Percentiles rank a stretch among this genome's conserved stretches.
phyloP scores from a whole-genome alignment of 2,113 vertebrate genomes.

The Chinchilla lanigera region DNA sequence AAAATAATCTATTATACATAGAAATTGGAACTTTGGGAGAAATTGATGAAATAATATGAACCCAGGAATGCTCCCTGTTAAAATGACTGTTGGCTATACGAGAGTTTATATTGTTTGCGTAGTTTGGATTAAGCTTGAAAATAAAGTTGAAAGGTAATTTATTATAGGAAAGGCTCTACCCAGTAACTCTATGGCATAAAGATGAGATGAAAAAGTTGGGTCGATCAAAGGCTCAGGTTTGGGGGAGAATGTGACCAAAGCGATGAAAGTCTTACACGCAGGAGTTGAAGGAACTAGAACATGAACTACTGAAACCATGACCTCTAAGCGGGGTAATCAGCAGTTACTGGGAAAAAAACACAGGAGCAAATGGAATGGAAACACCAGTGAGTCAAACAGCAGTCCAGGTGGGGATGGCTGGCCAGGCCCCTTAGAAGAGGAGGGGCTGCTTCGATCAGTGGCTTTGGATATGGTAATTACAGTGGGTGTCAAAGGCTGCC shows the following conservation, averaged over 20 bases:
- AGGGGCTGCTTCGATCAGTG: neutral
- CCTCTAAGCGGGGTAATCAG: neutral
- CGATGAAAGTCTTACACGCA: neutral
- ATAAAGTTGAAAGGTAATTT: neutral
- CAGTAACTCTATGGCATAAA: neutral
- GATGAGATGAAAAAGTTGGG: neutral
- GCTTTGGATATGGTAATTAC: neutral
- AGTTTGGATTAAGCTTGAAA: neutral
- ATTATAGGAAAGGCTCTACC: neutral
- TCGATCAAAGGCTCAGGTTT: neutral
- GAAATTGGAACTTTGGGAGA: neutral
- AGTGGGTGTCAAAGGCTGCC: neutral
- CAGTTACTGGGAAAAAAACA: neutral
- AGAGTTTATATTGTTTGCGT: neutral
- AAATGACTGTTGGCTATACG: neutral
- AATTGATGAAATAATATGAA: neutral
- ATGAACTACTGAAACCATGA: neutral
- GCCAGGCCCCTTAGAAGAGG: neutral
- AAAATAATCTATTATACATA: neutral
- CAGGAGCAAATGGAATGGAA: no score
- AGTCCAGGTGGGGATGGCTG: neutral
- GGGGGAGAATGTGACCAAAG: neutral
- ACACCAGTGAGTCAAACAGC: neutral
- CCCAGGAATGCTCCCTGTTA: neutral
- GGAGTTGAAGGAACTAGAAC: neutral